These are phyloP conservation scores for Phataginus tricuspis DNA, from an alignment of 2,797 vertebrate genomes.

Conservation along the genomic window DNA sequence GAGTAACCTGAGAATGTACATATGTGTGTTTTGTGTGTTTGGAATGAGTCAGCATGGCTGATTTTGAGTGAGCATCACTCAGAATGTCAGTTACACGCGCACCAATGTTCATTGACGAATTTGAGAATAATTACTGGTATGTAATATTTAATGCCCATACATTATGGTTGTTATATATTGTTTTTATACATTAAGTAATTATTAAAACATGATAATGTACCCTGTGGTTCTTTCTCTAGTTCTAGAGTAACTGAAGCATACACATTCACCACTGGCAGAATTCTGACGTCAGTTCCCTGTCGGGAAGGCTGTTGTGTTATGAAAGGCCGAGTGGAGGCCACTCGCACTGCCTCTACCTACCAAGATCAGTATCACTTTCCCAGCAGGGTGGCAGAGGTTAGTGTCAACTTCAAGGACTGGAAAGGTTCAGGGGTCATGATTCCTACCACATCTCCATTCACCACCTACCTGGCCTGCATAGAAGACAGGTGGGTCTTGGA, in stretches of 20 bases:
- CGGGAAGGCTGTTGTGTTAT: background rate
- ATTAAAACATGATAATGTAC: background rate
- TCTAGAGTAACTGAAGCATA: background rate
- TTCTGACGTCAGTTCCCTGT: background rate
- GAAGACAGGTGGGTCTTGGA: background rate
- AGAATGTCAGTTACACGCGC: background rate
- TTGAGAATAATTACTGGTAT: conserved; percentile 20
- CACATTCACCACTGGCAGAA: background rate
- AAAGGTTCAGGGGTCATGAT: background rate
- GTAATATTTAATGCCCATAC: background rate
- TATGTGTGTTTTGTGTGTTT: background rate
- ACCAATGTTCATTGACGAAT: background rate
- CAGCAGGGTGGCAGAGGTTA: background rate
- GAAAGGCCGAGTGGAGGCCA: background rate
- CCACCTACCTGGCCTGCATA: background rate
- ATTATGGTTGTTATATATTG: background rate
- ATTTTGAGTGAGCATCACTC: background rate
- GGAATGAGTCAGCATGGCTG: background rate
- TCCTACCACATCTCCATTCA: background rate
- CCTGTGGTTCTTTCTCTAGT: background rate
- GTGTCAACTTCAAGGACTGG: background rate
- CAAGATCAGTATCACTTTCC: background rate
- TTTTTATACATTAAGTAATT: background rate
- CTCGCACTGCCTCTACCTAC: background rate
- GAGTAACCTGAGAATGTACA: background rate